phyloP scores from a whole-genome alignment of 2,113 vertebrate genomes.

The Formicarius rufipectus region DNA sequence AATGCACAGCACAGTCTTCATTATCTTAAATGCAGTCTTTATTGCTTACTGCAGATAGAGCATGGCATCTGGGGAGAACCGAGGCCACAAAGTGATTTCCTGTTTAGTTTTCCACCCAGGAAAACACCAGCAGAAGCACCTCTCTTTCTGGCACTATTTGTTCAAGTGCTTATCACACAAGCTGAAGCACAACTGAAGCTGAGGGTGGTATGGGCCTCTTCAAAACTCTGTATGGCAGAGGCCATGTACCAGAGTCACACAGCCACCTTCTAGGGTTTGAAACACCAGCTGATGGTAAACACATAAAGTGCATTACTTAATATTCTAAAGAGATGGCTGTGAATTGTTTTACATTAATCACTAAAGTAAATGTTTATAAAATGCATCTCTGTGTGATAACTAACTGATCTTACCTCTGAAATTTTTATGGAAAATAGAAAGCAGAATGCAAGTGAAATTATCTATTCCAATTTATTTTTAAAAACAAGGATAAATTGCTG shows the following conservation, averaged over 20 bases:
- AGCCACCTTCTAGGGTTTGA: background rate
- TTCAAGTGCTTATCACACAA: background rate
- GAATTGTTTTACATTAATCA: constrained; percentile 40
- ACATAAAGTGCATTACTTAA: background rate
- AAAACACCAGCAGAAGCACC: background rate
- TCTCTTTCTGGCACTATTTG: background rate
- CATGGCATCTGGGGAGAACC: background rate
- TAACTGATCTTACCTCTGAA: background rate
- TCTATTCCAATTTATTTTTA: background rate
- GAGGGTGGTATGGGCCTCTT: background rate
- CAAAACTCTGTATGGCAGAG: background rate
- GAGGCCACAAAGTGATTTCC: background rate
- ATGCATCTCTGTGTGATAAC: background rate
- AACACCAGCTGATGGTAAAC: background rate
- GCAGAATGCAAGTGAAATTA: background rate
- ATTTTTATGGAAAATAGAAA: background rate
- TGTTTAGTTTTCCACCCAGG: background rate
- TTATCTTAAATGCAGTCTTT: background rate
- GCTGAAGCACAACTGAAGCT: background rate
- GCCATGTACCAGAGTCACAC: background rate
- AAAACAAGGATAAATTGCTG: background rate
- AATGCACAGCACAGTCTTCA: background rate
- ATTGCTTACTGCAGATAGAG: background rate
- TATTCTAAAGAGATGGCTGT: background rate
- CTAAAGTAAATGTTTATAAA: constrained; percentile 27